A percentile compares a stretch with the other conserved stretches of the same genome.
Evolutionary conservation across 2,888 invertebrate genomes (phyloP).

Genomic region (Drosophila yooni): DNA sequence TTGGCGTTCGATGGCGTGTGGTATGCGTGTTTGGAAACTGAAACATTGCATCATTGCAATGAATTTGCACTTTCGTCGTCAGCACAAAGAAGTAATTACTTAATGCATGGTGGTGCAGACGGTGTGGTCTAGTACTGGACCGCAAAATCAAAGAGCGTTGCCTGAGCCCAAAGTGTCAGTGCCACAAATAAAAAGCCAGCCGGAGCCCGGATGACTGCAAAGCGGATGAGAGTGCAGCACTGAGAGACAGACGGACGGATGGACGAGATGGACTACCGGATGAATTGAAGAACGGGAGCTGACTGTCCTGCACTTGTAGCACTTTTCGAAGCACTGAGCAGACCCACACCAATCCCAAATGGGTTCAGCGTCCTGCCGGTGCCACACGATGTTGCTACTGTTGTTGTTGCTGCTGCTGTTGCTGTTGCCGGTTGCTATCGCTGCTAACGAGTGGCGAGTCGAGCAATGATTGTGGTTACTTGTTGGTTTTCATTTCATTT

Average conservation of each 20-base stretch:
- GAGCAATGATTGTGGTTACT: constrained; percentile 78
- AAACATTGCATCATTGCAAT: constrained; percentile 66
- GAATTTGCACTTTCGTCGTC: constrained; percentile 71
- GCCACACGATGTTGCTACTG: background rate
- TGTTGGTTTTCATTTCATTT: constrained; percentile 79
- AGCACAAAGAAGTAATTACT: constrained; percentile 78
- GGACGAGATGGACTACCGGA: constrained; percentile 24
- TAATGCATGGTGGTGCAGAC: constrained; percentile 59
- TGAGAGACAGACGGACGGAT: constrained; percentile 18
- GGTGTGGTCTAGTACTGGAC: constrained; percentile 20
- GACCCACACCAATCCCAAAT: constrained; percentile 67
- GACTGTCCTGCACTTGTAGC: constrained; percentile 59
- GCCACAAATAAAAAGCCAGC: constrained; percentile 71
- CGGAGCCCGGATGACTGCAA: constrained; percentile 27
- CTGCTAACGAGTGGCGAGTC: constrained; percentile 75
- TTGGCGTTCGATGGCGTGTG: constrained; percentile 5
- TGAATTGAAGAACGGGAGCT: constrained; percentile 24
- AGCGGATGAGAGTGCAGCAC: constrained; percentile 45
- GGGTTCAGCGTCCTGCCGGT: constrained; percentile 67
- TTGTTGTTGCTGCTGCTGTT: constrained; percentile 2
- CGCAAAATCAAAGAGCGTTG: constrained; percentile 73
- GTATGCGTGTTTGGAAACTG: constrained; percentile 24
- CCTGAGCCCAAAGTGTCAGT: constrained; percentile 44
- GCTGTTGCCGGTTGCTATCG: constrained; percentile 25
- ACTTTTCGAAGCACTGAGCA: constrained; percentile 67